A percentile compares a stretch with the other conserved stretches of the same genome.
Evolutionary conservation across 2,113 vertebrate species (phyloP).

Genomic region (Turdus rufiventris): DNA sequence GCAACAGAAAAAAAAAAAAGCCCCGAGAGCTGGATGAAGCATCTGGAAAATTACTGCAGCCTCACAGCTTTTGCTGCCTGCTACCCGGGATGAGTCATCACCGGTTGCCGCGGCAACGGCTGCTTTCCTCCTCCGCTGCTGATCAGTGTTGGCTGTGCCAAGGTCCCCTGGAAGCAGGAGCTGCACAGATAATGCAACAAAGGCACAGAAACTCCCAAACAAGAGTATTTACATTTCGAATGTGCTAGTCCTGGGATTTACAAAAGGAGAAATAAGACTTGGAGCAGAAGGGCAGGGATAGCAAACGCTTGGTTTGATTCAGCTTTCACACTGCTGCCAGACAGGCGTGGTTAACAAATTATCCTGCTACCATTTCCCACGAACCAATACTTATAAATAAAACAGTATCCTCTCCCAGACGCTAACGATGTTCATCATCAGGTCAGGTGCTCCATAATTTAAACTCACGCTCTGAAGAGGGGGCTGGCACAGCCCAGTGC

Average conservation of each 20-base stretch:
- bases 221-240: not conserved
- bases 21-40: conserved; percentile 43
- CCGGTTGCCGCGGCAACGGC: conserved; percentile 58
- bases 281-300: not conserved
- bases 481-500: not conserved
- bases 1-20: not conserved
- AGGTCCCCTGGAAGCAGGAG: conserved; percentile 57
- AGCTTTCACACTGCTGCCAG: not conserved
- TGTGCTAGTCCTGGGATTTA: not conserved
- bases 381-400: not conserved
- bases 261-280: not conserved
- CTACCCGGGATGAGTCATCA: conserved; percentile 65
- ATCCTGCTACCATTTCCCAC: not conserved
- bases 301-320: not conserved
- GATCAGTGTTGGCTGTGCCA: conserved; percentile 58
- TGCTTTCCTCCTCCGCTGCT: conserved; percentile 56
- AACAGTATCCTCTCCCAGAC: not conserved
- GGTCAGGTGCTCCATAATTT: not conserved
- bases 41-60: conserved; percentile 80
- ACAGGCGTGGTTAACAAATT: not conserved
- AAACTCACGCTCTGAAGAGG: rapidly evolving
- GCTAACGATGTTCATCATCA: not conserved
- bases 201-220: conserved; percentile 11
- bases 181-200: conserved; percentile 7
- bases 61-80: conserved; percentile 53